Percentiles rank a stretch among this genome's conserved stretches.
Evolutionary conservation across 2,888 invertebrate genomes (phyloP).

Genomic region (Cactoblastis cactorum): DNA sequence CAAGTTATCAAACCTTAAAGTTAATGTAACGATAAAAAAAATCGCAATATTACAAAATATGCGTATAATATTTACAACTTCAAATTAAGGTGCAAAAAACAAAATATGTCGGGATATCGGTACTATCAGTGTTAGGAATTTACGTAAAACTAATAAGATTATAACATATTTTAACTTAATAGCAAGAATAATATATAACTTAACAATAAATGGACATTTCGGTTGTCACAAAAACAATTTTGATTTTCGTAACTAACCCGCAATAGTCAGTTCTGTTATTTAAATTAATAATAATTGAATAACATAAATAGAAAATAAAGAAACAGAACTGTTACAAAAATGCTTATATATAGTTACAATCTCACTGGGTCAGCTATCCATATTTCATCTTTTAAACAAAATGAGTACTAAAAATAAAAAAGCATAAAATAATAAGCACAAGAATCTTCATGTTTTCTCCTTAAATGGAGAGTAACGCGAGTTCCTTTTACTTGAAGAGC

Average conservation of each 20-base stretch:
- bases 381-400: constrained; percentile 26
- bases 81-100: constrained; percentile 38
- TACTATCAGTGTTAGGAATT: constrained; percentile 12
- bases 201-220: constrained; percentile 14
- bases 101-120: constrained; percentile 17
- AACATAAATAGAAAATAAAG: constrained; percentile 15
- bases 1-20: constrained; percentile 67
- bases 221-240: constrained; percentile 14
- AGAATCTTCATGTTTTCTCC: constrained; percentile 32
- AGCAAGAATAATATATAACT: constrained; percentile 7
- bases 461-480: constrained; percentile 25
- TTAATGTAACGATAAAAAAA: constrained; percentile 63
- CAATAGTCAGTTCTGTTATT: constrained; percentile 24
- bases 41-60: constrained; percentile 68
- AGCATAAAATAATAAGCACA: background rate
- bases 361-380: constrained; percentile 58
- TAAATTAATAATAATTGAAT: constrained; percentile 18
- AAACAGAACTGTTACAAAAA: constrained; percentile 20
- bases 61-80: constrained; percentile 77
- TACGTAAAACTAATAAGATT: constrained; percentile 3
- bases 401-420: background rate
- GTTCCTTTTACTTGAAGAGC: constrained; percentile 29
- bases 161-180: constrained; percentile 7
- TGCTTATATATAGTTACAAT: constrained; percentile 41
- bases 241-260: constrained; percentile 18